Conservation (phyloP, 64 coral and sea anemone species). For the Montipora foliosa region DNA sequence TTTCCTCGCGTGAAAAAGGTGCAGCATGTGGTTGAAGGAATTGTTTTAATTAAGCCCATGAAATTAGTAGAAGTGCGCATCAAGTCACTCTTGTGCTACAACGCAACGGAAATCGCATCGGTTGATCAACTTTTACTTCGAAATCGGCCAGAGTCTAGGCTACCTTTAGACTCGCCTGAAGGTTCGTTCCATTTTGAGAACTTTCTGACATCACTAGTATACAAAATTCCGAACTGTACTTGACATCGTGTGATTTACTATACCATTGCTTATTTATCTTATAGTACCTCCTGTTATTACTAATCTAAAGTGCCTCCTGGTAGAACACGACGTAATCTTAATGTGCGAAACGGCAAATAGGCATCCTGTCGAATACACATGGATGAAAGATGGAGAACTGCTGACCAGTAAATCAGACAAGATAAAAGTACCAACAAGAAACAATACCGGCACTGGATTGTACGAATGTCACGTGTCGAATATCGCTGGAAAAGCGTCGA, state of each 20-base stretch:
- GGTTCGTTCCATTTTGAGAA: background rate
- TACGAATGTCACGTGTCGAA: constrained; percentile 39
- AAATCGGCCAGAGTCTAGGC: too few relatives aligned
- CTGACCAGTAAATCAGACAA: background rate
- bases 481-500: background rate
- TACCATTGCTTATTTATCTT: background rate
- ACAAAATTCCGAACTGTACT: too few relatives aligned
- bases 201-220: too few relatives aligned
- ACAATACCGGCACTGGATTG: background rate
- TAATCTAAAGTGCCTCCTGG: background rate
- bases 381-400: background rate
- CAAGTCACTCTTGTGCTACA: too few relatives aligned
- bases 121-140: too few relatives aligned
- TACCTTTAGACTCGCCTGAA: background rate
- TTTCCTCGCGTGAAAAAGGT: too few relatives aligned
- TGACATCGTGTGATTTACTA: too few relatives aligned
- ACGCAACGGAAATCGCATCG: too few relatives aligned
- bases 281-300: constrained; percentile 6
- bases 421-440: background rate
- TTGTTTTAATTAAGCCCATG: too few relatives aligned
- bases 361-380: constrained; percentile 5
- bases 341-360: constrained; percentile 13
- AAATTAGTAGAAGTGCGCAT: too few relatives aligned
- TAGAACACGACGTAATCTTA: background rate
- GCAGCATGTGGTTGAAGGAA: too few relatives aligned